These are phyloP conservation scores for Apamea crenata DNA, from an alignment of 2,888 invertebrate genomes.

Conservation along the genomic window DNA sequence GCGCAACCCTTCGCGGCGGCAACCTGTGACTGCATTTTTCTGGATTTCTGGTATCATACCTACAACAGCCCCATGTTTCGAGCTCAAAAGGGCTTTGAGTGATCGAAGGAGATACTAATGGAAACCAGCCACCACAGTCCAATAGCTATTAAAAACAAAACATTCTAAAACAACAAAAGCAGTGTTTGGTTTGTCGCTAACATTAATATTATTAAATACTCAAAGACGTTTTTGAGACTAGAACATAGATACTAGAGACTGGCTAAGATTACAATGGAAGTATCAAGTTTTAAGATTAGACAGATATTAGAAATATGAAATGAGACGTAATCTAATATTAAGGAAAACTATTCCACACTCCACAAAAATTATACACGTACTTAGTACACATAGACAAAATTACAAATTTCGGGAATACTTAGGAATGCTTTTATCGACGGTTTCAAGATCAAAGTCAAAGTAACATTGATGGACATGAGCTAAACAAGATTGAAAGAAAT, in stretches of 20 bases:
- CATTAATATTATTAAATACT: conserved; percentile 31
- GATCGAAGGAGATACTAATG: conserved; percentile 50
- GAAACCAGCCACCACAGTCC: conserved; percentile 60
- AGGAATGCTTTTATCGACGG: conserved; percentile 50
- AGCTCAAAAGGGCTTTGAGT: conserved; percentile 56
- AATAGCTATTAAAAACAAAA: conserved; percentile 64
- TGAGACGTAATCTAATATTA: conserved; percentile 20
- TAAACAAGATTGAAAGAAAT: conserved; percentile 49
- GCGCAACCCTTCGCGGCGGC: conserved; percentile 31
- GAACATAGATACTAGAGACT: conserved; percentile 13
- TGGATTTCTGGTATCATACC: conserved; percentile 45
- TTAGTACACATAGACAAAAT: conserved; percentile 4
- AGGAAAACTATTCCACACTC: conserved; percentile 22
- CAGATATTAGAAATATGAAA: conserved; percentile 31
- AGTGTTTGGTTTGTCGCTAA: conserved; percentile 37
- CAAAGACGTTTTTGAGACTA: conserved; percentile 10
- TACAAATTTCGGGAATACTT: conserved; percentile 46
- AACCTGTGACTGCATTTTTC: conserved; percentile 37
- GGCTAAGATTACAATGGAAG: neutral
- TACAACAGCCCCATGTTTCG: conserved; percentile 62
- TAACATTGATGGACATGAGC: conserved; percentile 54
- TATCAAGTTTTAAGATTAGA: neutral
- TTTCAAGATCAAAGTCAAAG: conserved; percentile 49
- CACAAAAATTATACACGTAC: conserved; percentile 24
- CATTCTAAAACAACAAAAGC: conserved; percentile 61